Conservation (phyloP, 2,113 vertebrate genomes). For the Meriones unguiculatus region DNA sequence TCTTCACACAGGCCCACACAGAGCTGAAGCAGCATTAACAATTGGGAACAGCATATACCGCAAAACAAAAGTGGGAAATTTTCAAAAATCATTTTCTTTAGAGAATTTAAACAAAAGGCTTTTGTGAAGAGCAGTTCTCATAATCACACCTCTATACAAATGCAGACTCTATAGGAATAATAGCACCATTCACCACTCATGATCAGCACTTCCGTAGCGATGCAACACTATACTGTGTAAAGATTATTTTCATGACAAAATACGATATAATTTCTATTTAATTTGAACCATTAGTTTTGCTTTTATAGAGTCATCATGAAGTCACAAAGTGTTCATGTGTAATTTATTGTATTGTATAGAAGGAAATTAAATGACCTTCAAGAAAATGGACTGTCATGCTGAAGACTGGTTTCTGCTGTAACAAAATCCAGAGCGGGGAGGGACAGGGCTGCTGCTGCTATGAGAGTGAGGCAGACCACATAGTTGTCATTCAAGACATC, state of each 20-base stretch:
- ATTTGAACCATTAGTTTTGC: slow-evolving; percentile 31
- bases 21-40: not conserved
- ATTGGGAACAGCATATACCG: not conserved
- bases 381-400: not conserved
- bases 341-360: slow-evolving; percentile 6
- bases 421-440: not conserved
- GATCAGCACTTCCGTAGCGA: not conserved
- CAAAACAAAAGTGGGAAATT: slow-evolving; percentile 37
- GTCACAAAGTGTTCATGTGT: not conserved
- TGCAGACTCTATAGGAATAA: not conserved
- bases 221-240: not conserved
- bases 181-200: not conserved
- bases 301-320: slow-evolving; percentile 2
- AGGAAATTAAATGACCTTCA: slow-evolving; percentile 34
- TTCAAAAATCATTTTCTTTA: slow-evolving; percentile 39
- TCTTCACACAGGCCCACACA: not conserved
- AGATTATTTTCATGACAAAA: slow-evolving; percentile 46
- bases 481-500: not conserved
- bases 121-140: not conserved
- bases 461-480: not conserved
- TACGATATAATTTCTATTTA: slow-evolving; percentile 31
- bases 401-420: not conserved
- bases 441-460: not conserved
- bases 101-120: slow-evolving; percentile 10
- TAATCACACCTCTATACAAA: slow-evolving; percentile 41